A percentile compares a stretch with the other conserved stretches of the same genome.
Conservation (phyloP, 2,113 vertebrate species). For the Colinus virginianus region DNA sequence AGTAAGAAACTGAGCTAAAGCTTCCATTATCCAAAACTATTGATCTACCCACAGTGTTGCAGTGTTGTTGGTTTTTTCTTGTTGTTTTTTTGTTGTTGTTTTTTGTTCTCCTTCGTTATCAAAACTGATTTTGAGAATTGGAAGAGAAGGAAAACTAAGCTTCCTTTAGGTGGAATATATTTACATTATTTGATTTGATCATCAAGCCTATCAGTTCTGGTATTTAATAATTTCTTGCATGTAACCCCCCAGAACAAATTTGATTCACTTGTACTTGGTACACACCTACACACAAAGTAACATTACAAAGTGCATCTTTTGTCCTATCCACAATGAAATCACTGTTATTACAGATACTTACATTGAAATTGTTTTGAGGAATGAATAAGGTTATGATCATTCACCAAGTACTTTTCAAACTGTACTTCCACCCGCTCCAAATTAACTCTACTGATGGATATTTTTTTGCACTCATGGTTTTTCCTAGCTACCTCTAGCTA, state of each 20-base stretch:
- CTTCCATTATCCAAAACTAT: not conserved
- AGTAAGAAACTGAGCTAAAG: not conserved
- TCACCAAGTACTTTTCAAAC: slow-evolving; percentile 49
- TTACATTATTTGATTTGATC: not conserved
- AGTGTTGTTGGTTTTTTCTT: not conserved
- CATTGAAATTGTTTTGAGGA: slow-evolving; percentile 30
- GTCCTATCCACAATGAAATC: not conserved
- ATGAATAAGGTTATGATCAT: not conserved
- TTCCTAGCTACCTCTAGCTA: not conserved
- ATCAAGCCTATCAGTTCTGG: not conserved
- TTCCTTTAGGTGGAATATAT: not conserved
- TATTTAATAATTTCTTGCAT: not conserved
- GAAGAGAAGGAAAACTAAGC: not conserved
- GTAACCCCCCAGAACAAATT: not conserved
- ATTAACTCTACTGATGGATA: slow-evolving; percentile 20
- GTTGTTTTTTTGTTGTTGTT: not conserved
- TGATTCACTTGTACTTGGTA: not conserved
- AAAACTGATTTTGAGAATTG: not conserved
- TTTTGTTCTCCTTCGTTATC: not conserved
- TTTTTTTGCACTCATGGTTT: slow-evolving; percentile 18
- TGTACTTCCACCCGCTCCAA: not conserved
- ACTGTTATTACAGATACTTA: slow-evolving; percentile 12
- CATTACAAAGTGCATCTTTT: not conserved
- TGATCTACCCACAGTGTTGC: not conserved
- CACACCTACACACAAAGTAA: not conserved